Evolutionary conservation across 2,888 invertebrate genomes (phyloP), one percentile per base, ranked within the genome.

Genomic region (Drosophila paracracens): DNA sequence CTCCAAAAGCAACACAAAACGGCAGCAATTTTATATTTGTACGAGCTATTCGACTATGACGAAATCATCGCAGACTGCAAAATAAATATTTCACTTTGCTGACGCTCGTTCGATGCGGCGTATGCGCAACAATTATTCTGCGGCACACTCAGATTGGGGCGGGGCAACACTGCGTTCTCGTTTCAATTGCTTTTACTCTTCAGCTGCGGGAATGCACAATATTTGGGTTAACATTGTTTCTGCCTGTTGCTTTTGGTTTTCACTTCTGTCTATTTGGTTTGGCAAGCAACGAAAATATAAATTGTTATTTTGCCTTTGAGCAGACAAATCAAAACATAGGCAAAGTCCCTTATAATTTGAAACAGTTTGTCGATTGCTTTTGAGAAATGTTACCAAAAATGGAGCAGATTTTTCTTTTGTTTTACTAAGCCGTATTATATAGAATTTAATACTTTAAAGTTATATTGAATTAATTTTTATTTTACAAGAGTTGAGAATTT

Each of bases 191-290:
- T 51, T 53, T 31, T 53, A 56, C 53, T 59, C 58, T 71, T 48
- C 40, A 74, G 70, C 56, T 53, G 59, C 72, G 77, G 68, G 70
- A 81, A 81, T 77, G 71, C 62, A 87, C 80, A 87, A 76, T 74
- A 85, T 85, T 85, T 87, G 82, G 89, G 87, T 87, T 85, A 84
- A 66, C 43, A 64, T 63, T 66, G 66, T 76, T 61, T 52, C 53
- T 25, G 59, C 56, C 62, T 57, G 75, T 65, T 81, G 74, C 82
- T 67, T 83, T 80, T 48, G 67, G 60, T 53, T 74, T 83, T 86
- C 87, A 83, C 79, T 70, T 81, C 58, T 73, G 74, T 43, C 54
- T 48, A 53, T 70, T 50, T 29, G 60, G 59, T 71, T 57, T n/a
- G 62, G 40, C 50, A 40, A 68, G 46, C 40, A 46, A 36, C 71